Percentiles rank a stretch among this genome's conserved stretches.
phyloP scores from a whole-genome alignment of 2,888 invertebrate species.

The Prosapia bicincta region DNA sequence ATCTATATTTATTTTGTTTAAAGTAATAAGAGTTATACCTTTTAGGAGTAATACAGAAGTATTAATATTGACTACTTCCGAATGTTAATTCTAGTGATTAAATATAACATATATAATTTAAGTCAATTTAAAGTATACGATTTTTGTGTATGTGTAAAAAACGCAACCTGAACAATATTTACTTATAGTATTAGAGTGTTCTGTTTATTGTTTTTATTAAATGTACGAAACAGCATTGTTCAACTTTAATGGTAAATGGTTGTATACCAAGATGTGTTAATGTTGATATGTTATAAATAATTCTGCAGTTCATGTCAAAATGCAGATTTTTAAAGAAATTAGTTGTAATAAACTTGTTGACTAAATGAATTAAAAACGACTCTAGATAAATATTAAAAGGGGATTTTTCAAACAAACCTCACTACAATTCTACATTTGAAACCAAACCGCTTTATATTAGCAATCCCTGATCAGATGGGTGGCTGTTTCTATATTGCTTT shows the following conservation, averaged over 20 bases:
- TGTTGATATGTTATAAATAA: no score
- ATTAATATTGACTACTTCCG: not conserved
- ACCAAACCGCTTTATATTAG: no score
- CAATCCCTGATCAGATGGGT: no score
- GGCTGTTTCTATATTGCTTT: no score
- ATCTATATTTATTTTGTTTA: no score
- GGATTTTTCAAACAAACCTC: no score
- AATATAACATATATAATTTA: not conserved
- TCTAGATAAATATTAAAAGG: no score
- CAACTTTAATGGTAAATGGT: not conserved
- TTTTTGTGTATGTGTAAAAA: not conserved
- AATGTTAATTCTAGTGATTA: not conserved
- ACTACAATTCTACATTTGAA: no score
- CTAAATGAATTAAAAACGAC: no score
- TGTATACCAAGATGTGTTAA: not conserved
- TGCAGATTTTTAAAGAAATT: no score
- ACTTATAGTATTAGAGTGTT: not conserved
- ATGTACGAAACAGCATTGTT: not conserved
- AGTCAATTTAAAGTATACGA: not conserved
- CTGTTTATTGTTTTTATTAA: not conserved
- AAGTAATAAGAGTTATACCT: no score
- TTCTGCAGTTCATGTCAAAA: not conserved
- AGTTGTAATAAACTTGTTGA: no score
- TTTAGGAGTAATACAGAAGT: not conserved
- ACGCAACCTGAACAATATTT: not conserved